Conservation (phyloP, 2,113 vertebrate species). For the Sula dactylatra region DNA sequence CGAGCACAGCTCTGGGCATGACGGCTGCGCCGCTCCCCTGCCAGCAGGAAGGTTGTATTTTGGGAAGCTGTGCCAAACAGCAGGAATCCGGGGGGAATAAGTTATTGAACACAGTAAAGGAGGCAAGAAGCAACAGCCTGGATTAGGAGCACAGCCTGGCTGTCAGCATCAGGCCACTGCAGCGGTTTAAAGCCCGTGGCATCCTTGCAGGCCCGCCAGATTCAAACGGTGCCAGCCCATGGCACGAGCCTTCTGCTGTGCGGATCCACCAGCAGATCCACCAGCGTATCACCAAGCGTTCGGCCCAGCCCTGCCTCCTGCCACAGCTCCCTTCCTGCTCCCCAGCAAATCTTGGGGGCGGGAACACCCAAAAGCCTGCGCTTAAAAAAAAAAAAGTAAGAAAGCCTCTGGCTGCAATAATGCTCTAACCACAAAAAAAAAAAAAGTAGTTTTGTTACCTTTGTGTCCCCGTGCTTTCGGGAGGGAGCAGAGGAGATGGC, state of each 20-base stretch:
- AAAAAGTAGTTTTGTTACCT: background rate
- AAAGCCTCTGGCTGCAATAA: background rate
- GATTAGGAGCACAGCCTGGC: background rate
- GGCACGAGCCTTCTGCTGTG: background rate
- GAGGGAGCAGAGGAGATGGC: background rate
- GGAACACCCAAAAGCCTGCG: background rate
- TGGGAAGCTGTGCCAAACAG: background rate
- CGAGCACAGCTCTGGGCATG: accelerated
- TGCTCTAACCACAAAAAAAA: background rate
- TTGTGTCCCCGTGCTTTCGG: background rate
- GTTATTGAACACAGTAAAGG: background rate
- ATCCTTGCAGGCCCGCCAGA: accelerated
- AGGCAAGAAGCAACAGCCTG: background rate
- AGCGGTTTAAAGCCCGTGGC: accelerated
- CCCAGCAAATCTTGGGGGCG: background rate
- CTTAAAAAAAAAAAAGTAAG: background rate
- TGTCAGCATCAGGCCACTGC: background rate
- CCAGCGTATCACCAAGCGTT: accelerated
- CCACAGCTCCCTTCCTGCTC: background rate
- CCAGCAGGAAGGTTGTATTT: background rate
- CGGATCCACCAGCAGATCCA: no score
- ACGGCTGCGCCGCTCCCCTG: background rate
- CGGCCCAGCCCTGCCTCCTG: background rate
- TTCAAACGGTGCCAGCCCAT: background rate
- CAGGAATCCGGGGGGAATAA: background rate